Conservation (phyloP, 2,888 invertebrate species). For the Octodonta nipae region DNA sequence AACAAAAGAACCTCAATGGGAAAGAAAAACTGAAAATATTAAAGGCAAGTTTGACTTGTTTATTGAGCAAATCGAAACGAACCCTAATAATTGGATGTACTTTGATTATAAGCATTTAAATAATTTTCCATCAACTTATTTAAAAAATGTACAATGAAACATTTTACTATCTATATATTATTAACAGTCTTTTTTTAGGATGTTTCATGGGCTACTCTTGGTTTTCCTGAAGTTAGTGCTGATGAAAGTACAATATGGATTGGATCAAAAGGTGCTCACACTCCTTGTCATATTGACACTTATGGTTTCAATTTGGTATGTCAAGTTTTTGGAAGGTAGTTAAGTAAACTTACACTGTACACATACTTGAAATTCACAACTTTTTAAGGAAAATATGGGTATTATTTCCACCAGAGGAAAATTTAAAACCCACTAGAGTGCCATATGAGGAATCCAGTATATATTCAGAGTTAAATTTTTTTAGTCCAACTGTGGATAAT, state of each 20-base stretch:
- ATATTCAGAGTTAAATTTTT: conserved; percentile 73
- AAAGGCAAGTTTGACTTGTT: conserved; percentile 53
- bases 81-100: conserved; percentile 52
- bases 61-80: conserved; percentile 30
- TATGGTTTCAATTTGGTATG: conserved; percentile 88
- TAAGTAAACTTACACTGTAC: not conserved
- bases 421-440: conserved; percentile 65
- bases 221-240: conserved; percentile 52
- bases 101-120: conserved; percentile 74
- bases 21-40: conserved; percentile 43
- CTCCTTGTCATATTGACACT: conserved; percentile 86
- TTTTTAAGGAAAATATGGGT: conserved; percentile 74
- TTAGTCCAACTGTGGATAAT: conserved; percentile 43
- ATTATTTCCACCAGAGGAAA: conserved; percentile 68
- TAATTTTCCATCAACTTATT: conserved; percentile 54
- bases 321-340: conserved; percentile 73
- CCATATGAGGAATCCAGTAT: conserved; percentile 96
- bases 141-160: conserved; percentile 42
- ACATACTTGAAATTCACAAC: not conserved
- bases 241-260: conserved; percentile 75
- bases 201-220: conserved; percentile 55
- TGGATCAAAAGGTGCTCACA: conserved; percentile 74
- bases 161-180: conserved; percentile 36
- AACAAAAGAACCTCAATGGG: conserved; percentile 46
- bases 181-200: conserved; percentile 23